phyloP scores from a whole-genome alignment of 2,888 invertebrate species.

The Clunio marinus region DNA sequence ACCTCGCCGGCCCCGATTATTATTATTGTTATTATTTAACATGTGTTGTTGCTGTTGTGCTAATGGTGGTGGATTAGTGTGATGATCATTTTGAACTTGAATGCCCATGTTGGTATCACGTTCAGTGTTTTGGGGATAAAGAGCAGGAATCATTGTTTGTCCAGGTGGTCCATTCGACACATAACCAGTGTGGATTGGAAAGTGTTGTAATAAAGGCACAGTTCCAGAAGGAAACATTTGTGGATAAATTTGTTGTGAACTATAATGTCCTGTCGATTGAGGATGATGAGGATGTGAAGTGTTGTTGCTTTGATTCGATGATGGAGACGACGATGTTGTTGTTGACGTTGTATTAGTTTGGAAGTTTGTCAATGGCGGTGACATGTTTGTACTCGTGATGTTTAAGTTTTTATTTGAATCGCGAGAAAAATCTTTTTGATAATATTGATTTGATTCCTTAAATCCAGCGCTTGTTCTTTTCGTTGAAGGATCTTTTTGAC shows the following conservation, averaged over 20 bases:
- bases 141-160: slow-evolving; percentile 6
- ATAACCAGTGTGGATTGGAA: not conserved
- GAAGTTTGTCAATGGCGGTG: not conserved
- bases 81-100: not conserved
- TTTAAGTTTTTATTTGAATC: not conserved
- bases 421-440: not conserved
- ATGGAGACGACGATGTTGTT: not conserved
- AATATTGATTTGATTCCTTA: not conserved
- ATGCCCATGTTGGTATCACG: not conserved
- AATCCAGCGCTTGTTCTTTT: not conserved
- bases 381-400: not conserved
- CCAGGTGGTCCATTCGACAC: not conserved
- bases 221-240: slow-evolving; percentile 17
- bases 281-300: slow-evolving; percentile 2
- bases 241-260: slow-evolving; percentile 5
- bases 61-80: not conserved
- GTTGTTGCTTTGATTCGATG: slow-evolving; percentile 8
- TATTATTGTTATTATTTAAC: not conserved
- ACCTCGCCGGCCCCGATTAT: not conserved
- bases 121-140: not conserved
- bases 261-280: not conserved
- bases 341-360: not conserved
- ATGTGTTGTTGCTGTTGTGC: no score
- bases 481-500: not conserved
- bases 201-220: slow-evolving; percentile 22